Conservation (phyloP, 2,888 invertebrate genomes). For the Lasius platythorax region DNA sequence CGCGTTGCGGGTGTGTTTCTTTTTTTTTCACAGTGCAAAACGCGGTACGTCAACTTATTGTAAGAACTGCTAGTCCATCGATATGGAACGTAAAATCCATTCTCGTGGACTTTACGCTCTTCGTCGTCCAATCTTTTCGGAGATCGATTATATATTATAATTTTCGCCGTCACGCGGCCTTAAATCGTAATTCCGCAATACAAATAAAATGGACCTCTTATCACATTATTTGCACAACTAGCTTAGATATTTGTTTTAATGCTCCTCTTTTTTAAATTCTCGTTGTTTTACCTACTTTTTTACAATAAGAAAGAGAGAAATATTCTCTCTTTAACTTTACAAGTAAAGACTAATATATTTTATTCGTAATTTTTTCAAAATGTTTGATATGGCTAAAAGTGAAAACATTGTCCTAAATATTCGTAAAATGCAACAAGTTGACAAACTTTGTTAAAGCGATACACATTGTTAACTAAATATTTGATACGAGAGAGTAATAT, state of each 20-base stretch:
- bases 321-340: not conserved
- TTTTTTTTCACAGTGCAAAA: conserved; percentile 1
- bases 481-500: not conserved
- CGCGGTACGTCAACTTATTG: conserved; percentile 6
- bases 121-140: not conserved
- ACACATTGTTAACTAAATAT: not conserved
- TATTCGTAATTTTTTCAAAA: not conserved
- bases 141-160: not conserved
- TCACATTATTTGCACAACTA: not conserved
- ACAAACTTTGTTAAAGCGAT: not conserved
- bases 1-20: conserved; percentile 27
- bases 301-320: not conserved
- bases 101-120: not conserved
- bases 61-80: not conserved
- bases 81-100: not conserved
- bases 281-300: not conserved
- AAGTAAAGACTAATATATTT: not conserved
- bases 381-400: not conserved
- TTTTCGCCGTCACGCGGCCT: not conserved
- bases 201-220: not conserved
- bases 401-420: not conserved
- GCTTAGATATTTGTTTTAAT: not conserved
- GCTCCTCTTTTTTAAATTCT: not conserved
- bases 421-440: not conserved
- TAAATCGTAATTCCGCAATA: not conserved